Conservation (phyloP, 1,140 invertebrate genomes). For the Nixonia krombeini region DNA sequence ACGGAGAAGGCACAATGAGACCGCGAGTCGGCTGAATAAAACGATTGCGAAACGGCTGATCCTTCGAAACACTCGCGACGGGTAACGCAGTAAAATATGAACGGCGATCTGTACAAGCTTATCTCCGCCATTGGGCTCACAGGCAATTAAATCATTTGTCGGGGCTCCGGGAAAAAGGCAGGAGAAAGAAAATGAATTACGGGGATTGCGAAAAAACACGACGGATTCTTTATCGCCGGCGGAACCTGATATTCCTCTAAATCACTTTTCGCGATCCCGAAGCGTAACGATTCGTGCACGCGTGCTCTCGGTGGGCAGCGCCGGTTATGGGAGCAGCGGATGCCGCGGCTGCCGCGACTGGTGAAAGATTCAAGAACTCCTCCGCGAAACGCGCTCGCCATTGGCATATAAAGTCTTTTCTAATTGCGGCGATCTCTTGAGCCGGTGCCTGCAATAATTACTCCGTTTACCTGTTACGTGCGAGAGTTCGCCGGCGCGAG, state of each 20-base stretch:
- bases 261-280: constrained; percentile 19
- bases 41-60: too few species aligned
- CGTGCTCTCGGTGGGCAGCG: constrained; percentile 41
- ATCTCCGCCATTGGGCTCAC: constrained; percentile 24
- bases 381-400: constrained; percentile 35
- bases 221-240: constrained; percentile 18
- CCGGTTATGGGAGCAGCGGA: constrained; percentile 52
- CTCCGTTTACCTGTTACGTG: constrained; percentile 58
- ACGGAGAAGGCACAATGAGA: too few species aligned
- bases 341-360: constrained; percentile 5
- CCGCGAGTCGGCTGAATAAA: too few species aligned
- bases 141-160: constrained; percentile 37
- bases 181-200: constrained; percentile 3
- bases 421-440: constrained; percentile 44
- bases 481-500: constrained; percentile 33
- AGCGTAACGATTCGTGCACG: constrained; percentile 5
- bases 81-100: too few species aligned
- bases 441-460: constrained; percentile 58
- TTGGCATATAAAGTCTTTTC: constrained; percentile 46
- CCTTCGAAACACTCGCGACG: too few species aligned
- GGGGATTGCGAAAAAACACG: constrained; percentile 24
- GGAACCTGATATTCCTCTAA: constrained; percentile 20
- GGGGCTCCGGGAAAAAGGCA: constrained; percentile 6
- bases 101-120: constrained; percentile 10
- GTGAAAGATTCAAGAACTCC: constrained; percentile 16